Conservation (phyloP, 2,113 vertebrate genomes). For the Epinephelus fuscoguttatus region DNA sequence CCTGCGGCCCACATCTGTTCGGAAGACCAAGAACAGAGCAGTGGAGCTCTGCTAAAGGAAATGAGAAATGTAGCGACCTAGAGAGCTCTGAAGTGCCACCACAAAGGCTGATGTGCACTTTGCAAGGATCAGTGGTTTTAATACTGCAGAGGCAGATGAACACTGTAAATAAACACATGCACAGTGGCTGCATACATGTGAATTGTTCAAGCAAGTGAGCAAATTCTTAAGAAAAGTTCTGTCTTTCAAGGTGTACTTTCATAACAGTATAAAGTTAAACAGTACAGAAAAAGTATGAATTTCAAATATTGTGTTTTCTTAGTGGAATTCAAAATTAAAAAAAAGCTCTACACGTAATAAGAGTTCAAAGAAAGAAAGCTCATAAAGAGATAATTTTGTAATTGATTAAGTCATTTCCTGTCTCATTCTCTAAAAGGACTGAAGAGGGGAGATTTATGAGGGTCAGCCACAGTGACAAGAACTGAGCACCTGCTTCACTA, state of each 20-base stretch:
- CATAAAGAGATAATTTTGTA: background rate
- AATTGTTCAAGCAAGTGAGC: background rate
- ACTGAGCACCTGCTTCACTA: slow-evolving; percentile 34
- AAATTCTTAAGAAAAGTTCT: background rate
- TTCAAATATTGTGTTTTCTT: background rate
- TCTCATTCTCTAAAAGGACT: slow-evolving; percentile 17
- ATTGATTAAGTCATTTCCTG: slow-evolving; percentile 20
- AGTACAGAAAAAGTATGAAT: background rate
- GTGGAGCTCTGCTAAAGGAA: slow-evolving; percentile 20
- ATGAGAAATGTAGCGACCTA: slow-evolving; percentile 31
- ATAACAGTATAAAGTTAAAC: background rate
- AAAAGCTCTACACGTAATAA: background rate
- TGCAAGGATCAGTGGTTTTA: background rate
- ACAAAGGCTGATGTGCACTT: background rate
- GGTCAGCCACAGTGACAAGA: background rate
- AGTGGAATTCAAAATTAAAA: background rate
- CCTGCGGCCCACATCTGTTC: slow-evolving; percentile 63
- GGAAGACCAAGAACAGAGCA: slow-evolving; percentile 37
- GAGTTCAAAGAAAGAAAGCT: background rate
- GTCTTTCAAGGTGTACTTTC: background rate
- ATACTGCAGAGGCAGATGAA: background rate
- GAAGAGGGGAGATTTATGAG: slow-evolving; percentile 40
- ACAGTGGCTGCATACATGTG: background rate
- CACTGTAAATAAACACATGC: background rate
- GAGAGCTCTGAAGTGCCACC: background rate